Conservation (phyloP, 1,140 invertebrate species). For the Drosophila obscura region DNA sequence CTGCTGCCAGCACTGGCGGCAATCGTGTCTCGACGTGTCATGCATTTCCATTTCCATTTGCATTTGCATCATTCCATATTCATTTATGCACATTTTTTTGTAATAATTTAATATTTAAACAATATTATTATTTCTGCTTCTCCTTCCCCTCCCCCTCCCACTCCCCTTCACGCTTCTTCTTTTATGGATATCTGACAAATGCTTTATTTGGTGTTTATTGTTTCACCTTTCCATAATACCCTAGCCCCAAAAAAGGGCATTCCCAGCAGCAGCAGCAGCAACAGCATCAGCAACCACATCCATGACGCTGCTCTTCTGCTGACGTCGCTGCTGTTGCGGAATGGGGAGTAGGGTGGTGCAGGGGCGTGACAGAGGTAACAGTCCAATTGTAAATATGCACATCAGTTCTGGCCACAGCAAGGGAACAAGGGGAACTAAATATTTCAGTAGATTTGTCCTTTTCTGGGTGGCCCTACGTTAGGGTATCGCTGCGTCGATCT, state of each 20-base stretch:
- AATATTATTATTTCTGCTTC: conserved; percentile 62
- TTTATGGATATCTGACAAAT: conserved; percentile 72
- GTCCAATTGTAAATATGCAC: no score
- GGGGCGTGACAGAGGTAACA: no score
- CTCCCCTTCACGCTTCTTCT: conserved; percentile 2
- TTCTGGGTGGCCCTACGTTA: no score
- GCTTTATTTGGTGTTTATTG: conserved; percentile 81
- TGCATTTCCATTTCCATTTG: conserved; percentile 61
- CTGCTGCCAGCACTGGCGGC: conserved; percentile 5
- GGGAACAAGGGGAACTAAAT: no score
- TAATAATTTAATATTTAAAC: conserved; percentile 81
- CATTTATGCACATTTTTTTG: conserved; percentile 77
- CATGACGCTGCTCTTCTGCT: conserved; percentile 25
- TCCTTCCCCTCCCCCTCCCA: conserved; percentile 7
- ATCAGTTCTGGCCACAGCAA: no score
- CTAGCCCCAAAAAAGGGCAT: conserved; percentile 60
- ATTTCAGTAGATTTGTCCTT: no score
- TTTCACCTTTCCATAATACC: conserved; percentile 66
- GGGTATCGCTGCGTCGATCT: conserved; percentile 16
- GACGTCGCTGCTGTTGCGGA: conserved; percentile 8
- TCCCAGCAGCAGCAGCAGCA: conserved; percentile 7
- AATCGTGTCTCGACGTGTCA: conserved; percentile 62
- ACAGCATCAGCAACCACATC: not conserved
- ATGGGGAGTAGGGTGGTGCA: no score
- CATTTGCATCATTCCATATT: conserved; percentile 74